phyloP scores from a whole-genome alignment of 2,113 vertebrate genomes.

The Megaptera novaeangliae region DNA sequence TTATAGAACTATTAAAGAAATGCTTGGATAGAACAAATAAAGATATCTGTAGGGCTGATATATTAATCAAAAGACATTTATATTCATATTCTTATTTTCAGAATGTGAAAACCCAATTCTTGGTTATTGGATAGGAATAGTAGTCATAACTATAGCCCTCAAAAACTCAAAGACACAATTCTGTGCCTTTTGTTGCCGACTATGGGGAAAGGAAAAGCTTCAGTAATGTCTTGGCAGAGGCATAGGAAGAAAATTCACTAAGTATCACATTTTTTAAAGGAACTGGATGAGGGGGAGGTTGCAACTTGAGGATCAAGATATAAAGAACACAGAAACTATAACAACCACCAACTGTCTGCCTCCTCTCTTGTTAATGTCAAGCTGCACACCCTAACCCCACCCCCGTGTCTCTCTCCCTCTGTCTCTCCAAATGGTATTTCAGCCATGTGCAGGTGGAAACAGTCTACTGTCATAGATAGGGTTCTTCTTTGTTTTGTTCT shows the following conservation, averaged over 20 bases:
- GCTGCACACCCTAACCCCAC: neutral
- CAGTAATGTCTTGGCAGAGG: neutral
- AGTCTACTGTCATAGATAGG: neutral
- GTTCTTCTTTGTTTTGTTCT: neutral
- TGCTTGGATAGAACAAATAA: neutral
- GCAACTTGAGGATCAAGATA: slow-evolving; percentile 46
- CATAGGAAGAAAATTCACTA: slow-evolving; percentile 17
- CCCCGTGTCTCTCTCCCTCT: neutral
- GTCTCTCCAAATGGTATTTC: neutral
- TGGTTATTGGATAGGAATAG: neutral
- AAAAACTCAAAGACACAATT: slow-evolving; percentile 11
- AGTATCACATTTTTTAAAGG: slow-evolving; percentile 54
- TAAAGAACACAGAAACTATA: slow-evolving; percentile 48
- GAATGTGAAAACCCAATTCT: neutral
- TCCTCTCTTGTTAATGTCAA: slow-evolving; percentile 18
- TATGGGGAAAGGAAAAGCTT: neutral
- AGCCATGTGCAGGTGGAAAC: neutral
- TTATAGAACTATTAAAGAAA: neutral
- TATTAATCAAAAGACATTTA: neutral
- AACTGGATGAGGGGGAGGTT: slow-evolving; percentile 38
- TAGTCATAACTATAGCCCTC: neutral
- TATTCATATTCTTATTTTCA: neutral
- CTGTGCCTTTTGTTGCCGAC: neutral
- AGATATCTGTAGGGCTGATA: neutral
- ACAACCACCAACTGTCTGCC: slow-evolving; percentile 32